Base-by-base conservation (phyloP, 2,797 vertebrate species). In the Characodon lateralis region DNA sequence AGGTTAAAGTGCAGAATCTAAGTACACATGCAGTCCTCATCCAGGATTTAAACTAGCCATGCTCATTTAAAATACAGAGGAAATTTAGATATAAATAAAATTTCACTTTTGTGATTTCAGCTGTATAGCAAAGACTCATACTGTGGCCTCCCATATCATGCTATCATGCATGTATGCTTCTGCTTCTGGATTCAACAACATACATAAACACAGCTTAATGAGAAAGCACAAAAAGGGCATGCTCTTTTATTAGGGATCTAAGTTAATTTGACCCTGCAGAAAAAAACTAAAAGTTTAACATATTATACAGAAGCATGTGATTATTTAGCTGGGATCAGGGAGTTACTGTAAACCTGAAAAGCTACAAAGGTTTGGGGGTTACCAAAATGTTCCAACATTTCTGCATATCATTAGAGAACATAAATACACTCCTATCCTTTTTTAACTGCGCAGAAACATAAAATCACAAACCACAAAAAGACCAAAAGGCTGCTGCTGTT, bases 331-430 rank as follows among this genome's bases (percentile, higher is more conserved):
- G 1, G 22, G 28, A 78, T 75, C 58, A 88, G 71, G 84, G 72
- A 63, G 73, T 66, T 56, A 48, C 73, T 65, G 73, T 10, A 80
- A 61, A 74, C 20, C 39, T 50, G 41, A 31, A 77, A 78, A 41
- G 7, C 48, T 72, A 43, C 58, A 78, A 72, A 53, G 65, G 51
- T 31, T 53, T 77, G 55, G 78, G 75, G 56, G 78, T 77, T 81
- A 75, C 28, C 75, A 78, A 88, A 83, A 91, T 79, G 81, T 87
- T 74, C 66, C 77, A 78, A 31, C 7, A 55, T 76, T 78, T 28
- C 75, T 80, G 71, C 39, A 5, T 92, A 7, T 91, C 65, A 89
- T 93, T 88, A 89, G 71, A 84, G 84, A 82, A 74, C 85, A 86
- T 84, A 80, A 31, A 39, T 53, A 70, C 51, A 73, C 82, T 85